Conservation (phyloP, 1,140 invertebrate species). For the Pogonomyrmex californicus region DNA sequence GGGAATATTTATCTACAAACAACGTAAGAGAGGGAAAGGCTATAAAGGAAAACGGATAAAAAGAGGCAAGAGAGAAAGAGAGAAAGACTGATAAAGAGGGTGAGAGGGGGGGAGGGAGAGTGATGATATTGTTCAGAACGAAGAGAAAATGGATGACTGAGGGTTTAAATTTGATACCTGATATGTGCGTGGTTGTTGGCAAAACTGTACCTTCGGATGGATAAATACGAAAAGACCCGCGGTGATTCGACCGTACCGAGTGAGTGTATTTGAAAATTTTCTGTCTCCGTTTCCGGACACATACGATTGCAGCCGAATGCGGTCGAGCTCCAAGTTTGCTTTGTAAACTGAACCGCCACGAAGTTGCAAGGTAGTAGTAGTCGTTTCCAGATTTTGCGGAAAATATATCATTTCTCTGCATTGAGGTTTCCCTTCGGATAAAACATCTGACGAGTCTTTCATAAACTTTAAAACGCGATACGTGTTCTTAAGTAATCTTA, state of each 20-base stretch:
- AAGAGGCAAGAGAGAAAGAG: too few relatives aligned
- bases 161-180: slow-evolving; percentile 58
- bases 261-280: slow-evolving; percentile 58
- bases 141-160: slow-evolving; percentile 40
- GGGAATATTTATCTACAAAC: slow-evolving; percentile 50
- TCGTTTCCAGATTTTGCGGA: slow-evolving; percentile 44
- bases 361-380: slow-evolving; percentile 14
- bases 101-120: neutral
- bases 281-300: slow-evolving; percentile 35
- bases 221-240: slow-evolving; percentile 49
- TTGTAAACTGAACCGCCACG: slow-evolving; percentile 41
- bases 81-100: neutral
- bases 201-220: slow-evolving; percentile 40
- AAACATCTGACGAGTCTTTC: slow-evolving; percentile 16
- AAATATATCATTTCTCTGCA: slow-evolving; percentile 8
- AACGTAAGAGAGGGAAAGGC: neutral
- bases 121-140: slow-evolving; percentile 44
- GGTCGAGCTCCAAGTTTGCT: slow-evolving; percentile 49
- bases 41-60: neutral
- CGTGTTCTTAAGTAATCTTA: slow-evolving; percentile 44
- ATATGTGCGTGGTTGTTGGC: slow-evolving; percentile 46
- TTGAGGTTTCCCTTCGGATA: slow-evolving; percentile 14
- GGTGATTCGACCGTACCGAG: neutral
- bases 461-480: slow-evolving; percentile 23
- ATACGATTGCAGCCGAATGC: slow-evolving; percentile 29